Evolutionary conservation across 1,140 invertebrate genomes (phyloP), one percentile per base, ranked within the genome.

Genomic region (Pinna nobilis): DNA sequence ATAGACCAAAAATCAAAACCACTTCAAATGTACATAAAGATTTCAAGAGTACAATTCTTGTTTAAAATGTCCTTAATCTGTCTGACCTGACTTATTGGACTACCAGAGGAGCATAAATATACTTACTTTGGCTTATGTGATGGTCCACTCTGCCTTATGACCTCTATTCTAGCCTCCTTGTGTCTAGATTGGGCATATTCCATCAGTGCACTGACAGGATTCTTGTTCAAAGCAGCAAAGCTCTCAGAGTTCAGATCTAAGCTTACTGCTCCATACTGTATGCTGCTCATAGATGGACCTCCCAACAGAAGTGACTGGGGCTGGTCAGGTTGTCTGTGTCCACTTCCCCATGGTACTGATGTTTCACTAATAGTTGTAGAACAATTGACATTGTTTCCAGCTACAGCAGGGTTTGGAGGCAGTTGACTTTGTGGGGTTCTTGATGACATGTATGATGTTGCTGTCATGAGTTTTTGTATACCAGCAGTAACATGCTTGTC

Each of bases 181-280:
- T 88, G 84, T 25, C 89, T 81, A 23, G 86, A 84, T 79, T 90
- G 89, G 9, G 88, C 89, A 82, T 89, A 90, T 72, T 90, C 89
- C 82, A 89, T 88, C 23, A 90, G 78, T 23, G 89, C 89, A 82
- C 88, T 90, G n/a, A 90, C 84, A 51, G 89, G 88, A 77, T 90
- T 90, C 78, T 90, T 90, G 74, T 89, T 89, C 13, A 90, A 64
- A 23, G 86, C 87, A 25, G 87, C 86, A 83, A 89, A 90, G 73
- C 84, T 89, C 57, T 89, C 87, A n/a, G 71, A 55, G n/a, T 67
- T 83, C 11, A 86, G 75, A 49, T 63, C 70, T 30, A 82, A 50
- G 69, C 69, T 70, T 41, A 50, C 30, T 41, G 55, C 51, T 49
- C 44, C 69, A 4, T 59, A 41, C 13, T 32, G 53, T 20, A 30